Percentiles rank a stretch among this genome's conserved stretches.
Evolutionary conservation across 2,113 vertebrate genomes (phyloP).

Genomic region (Albula glossodonta): DNA sequence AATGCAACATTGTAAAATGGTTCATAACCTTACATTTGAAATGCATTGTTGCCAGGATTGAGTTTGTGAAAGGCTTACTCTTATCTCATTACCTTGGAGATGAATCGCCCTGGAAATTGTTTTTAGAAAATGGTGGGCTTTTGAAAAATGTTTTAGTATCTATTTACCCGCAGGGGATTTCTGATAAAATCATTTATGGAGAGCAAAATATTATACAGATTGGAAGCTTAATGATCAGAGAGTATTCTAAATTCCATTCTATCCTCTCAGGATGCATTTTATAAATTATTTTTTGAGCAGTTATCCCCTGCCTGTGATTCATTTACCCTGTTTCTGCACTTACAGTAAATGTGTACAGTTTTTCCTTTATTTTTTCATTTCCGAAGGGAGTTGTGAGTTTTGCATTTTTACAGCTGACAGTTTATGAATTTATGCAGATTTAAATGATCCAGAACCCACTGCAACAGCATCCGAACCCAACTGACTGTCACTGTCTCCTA

Average conservation of each 20-base stretch:
- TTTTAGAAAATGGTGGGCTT: neutral
- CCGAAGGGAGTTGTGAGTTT: neutral
- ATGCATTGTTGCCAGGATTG: neutral
- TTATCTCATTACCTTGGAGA: slow-evolving; percentile 12
- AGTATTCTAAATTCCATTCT: slow-evolving; percentile 4
- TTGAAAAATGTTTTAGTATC: slow-evolving; percentile 8
- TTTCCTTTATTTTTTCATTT: neutral
- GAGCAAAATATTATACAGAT: neutral
- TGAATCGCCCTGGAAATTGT: neutral
- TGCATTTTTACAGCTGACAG: neutral
- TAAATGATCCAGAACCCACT: too few species aligned
- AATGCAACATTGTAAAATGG: slow-evolving; percentile 6
- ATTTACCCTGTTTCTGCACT: neutral
- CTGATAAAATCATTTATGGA: slow-evolving; percentile 1
- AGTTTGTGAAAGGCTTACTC: neutral
- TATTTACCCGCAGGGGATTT: slow-evolving; percentile 3
- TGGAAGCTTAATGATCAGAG: neutral
- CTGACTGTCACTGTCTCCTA: too few species aligned
- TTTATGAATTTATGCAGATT: too few species aligned
- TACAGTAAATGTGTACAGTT: neutral
- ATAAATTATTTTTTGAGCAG: neutral
- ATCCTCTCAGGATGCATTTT: neutral
- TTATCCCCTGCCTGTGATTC: neutral
- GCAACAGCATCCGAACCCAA: too few species aligned
- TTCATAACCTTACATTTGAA: slow-evolving; percentile 10